These are phyloP conservation scores for Toxotes jaculatrix DNA, from an alignment of 2,113 vertebrate genomes.

Conservation along the genomic window DNA sequence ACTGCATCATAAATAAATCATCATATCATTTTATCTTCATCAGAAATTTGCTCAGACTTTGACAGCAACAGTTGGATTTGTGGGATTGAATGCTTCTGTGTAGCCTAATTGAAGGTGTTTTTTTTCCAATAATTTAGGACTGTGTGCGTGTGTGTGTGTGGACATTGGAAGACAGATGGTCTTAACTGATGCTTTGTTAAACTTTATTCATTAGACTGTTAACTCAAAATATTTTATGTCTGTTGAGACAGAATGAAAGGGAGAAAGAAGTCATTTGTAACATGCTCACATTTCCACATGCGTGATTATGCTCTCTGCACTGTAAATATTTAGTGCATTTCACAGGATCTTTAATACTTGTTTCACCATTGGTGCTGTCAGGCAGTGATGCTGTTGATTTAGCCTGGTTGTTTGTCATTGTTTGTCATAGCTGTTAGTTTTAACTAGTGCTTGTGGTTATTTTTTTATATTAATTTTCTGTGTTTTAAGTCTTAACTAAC, in stretches of 20 bases:
- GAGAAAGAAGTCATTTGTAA: constrained; percentile 17
- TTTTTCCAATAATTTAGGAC: neutral
- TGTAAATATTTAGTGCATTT: constrained; percentile 2
- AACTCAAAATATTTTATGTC: constrained; percentile 43
- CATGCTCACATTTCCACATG: constrained; percentile 32
- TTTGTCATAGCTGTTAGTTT: neutral
- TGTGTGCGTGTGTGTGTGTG: neutral
- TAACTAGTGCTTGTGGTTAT: neutral
- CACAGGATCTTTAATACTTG: neutral
- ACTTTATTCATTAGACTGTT: constrained; percentile 13
- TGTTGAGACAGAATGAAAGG: constrained; percentile 25
- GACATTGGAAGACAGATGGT: constrained; percentile 43
- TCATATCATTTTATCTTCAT: neutral
- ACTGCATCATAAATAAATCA: neutral
- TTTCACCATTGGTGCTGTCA: neutral
- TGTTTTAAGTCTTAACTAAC: neutral
- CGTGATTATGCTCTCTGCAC: constrained; percentile 4
- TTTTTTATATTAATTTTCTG: neutral
- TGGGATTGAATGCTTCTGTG: constrained; percentile 4
- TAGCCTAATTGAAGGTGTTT: neutral
- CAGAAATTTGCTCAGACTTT: neutral
- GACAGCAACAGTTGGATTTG: neutral
- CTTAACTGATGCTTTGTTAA: constrained; percentile 51
- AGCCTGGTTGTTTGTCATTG: neutral
- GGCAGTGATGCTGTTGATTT: neutral